These are phyloP conservation scores for Neoitamus cyanurus DNA, from an alignment of 2,888 invertebrate species.

Conservation along the genomic window DNA sequence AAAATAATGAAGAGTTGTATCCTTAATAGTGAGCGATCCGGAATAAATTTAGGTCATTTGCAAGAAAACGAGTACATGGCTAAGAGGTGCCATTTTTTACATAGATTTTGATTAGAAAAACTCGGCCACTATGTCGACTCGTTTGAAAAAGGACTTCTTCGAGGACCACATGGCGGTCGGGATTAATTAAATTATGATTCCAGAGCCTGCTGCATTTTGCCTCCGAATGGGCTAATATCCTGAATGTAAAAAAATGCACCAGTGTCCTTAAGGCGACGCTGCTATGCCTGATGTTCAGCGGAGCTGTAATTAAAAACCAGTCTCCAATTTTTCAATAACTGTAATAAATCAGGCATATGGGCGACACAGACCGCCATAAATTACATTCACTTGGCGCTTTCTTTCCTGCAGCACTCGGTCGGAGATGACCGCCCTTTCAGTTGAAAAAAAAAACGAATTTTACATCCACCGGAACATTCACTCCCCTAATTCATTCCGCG, in stretches of 20 bases:
- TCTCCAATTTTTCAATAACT: conserved; percentile 53
- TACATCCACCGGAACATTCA: conserved; percentile 22
- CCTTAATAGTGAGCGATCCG: too few relatives aligned
- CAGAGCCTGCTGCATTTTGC: background rate
- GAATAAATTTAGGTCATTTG: too few relatives aligned
- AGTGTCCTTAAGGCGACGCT: conserved; percentile 1
- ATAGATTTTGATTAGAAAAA: too few relatives aligned
- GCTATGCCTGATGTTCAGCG: background rate
- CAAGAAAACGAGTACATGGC: too few relatives aligned
- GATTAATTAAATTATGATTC: background rate
- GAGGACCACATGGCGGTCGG: too few relatives aligned
- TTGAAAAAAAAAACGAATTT: background rate
- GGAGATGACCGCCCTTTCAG: conserved; percentile 9
- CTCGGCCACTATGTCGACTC: too few relatives aligned
- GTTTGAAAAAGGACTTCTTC: too few relatives aligned
- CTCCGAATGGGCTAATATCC: background rate
- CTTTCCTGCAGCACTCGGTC: background rate
- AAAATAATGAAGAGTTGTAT: too few relatives aligned
- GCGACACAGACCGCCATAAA: conserved; percentile 37
- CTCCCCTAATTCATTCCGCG: conserved; percentile 25
- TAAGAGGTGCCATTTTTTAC: too few relatives aligned
- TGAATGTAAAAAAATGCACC: background rate
- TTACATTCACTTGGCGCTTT: conserved; percentile 36
- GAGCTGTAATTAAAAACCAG: conserved; percentile 50
- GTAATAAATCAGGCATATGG: conserved; percentile 53